Evolutionary conservation across 1,140 invertebrate genomes (phyloP).

Genomic region (Acromyrmex echinatior): DNA sequence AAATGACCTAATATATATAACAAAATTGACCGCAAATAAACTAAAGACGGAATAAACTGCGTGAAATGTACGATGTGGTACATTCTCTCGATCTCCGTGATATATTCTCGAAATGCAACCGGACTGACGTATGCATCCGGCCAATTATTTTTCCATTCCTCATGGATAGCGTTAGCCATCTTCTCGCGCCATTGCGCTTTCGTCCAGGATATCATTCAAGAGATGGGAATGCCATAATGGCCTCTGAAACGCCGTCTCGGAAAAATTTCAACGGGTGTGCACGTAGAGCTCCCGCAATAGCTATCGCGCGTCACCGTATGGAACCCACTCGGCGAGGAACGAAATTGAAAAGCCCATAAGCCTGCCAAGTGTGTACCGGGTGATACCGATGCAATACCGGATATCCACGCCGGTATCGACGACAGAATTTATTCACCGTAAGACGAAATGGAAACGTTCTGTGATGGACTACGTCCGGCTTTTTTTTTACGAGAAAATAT

Average conservation of each 20-base stretch:
- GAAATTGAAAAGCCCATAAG: conserved; percentile 73
- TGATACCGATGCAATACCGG: conserved; percentile 37
- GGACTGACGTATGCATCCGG: conserved; percentile 54
- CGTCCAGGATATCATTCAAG: conserved; percentile 60
- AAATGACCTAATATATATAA: not conserved
- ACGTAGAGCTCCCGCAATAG: conserved; percentile 29
- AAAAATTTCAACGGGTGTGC: conserved; percentile 65
- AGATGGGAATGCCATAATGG: conserved; percentile 70
- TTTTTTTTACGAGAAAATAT: conserved; percentile 1
- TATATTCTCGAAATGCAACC: conserved; percentile 36
- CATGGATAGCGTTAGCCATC: conserved; percentile 21
- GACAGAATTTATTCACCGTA: conserved; percentile 40
- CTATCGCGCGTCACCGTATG: conserved; percentile 43
- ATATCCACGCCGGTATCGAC: conserved; percentile 36
- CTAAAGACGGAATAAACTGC: not conserved
- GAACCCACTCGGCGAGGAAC: conserved; percentile 48
- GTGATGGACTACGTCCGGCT: not conserved
- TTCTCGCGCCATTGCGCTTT: conserved; percentile 25
- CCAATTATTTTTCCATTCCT: conserved; percentile 61
- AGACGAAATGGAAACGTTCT: conserved; percentile 20
- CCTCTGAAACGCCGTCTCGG: conserved; percentile 53
- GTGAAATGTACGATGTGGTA: not conserved
- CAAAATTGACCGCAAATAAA: conserved; percentile 2
- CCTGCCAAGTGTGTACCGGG: conserved; percentile 54
- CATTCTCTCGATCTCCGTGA: conserved; percentile 6